These are phyloP conservation scores for Thumatha senex DNA, from an alignment of 2,888 invertebrate species.

Conservation along the genomic window DNA sequence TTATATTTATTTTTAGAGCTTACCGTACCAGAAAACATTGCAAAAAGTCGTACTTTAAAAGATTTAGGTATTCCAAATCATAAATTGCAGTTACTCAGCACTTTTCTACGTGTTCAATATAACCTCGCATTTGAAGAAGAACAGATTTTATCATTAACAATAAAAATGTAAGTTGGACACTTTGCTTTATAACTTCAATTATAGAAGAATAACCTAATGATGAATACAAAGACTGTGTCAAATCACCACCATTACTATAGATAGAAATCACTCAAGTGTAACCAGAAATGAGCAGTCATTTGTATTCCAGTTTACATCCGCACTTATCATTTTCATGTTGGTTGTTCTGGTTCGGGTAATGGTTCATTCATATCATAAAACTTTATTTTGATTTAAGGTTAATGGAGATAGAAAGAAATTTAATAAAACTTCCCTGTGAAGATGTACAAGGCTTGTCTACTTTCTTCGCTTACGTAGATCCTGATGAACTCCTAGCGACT, in stretches of 20 bases:
- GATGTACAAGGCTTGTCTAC: conserved; percentile 1
- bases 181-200: not conserved
- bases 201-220: too few species aligned
- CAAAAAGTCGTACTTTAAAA: not conserved
- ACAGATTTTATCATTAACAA: conserved; percentile 8
- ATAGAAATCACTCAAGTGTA: too few species aligned
- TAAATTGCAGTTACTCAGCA: conserved; percentile 23
- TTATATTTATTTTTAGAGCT: too few species aligned
- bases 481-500: conserved; percentile 57
- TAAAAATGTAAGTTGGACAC: conserved; percentile 2
- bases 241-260: too few species aligned
- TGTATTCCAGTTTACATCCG: too few species aligned
- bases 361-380: not conserved
- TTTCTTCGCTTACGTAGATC: conserved; percentile 32
- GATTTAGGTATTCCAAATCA: conserved; percentile 3
- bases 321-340: too few species aligned
- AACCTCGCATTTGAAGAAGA: conserved; percentile 8
- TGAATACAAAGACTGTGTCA: too few species aligned
- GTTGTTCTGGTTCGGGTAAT: too few species aligned
- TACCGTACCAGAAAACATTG: conserved; percentile 6
- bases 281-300: too few species aligned
- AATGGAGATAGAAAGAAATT: not conserved
- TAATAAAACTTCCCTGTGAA: not conserved
- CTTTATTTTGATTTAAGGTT: not conserved
- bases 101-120: not conserved